Percentiles rank a stretch among this genome's conserved stretches.
Conservation (phyloP, 2,797 vertebrate species). For the Alfaro cultratus region DNA sequence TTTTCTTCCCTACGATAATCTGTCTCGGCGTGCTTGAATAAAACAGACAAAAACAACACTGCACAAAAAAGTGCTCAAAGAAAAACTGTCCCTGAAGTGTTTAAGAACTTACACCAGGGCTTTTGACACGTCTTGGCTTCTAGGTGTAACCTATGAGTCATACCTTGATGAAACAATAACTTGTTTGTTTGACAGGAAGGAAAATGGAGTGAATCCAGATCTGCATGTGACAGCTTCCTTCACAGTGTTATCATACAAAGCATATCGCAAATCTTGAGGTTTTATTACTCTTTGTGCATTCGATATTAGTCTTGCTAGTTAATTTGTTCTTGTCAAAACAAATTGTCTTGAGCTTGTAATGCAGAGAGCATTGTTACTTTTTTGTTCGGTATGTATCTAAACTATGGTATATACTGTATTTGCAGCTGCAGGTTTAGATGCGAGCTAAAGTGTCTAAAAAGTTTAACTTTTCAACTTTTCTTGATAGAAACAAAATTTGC, state of each 20-base stretch:
- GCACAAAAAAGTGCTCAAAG: constrained; percentile 16
- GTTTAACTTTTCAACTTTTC: neutral
- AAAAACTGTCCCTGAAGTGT: constrained; percentile 32
- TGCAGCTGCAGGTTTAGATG: neutral
- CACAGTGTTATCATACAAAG: constrained; percentile 15
- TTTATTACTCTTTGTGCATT: constrained; percentile 14
- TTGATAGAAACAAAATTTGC: constrained; percentile 6
- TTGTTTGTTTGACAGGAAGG: constrained; percentile 61
- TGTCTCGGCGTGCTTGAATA: constrained; percentile 2
- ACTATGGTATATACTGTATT: neutral
- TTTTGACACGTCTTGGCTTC: constrained; percentile 41
- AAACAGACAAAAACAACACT: constrained; percentile 11
- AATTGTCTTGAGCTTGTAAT: neutral
- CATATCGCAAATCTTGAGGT: constrained; percentile 3
- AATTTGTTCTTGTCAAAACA: constrained; percentile 10
- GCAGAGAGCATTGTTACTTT: constrained; percentile 8
- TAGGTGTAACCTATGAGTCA: constrained; percentile 63
- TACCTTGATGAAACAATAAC: constrained; percentile 59
- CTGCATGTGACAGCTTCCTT: constrained; percentile 17
- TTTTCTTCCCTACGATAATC: constrained; percentile 33
- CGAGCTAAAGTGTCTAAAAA: neutral
- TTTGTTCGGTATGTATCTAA: neutral
- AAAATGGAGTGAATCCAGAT: constrained; percentile 24
- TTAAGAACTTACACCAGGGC: constrained; percentile 17
- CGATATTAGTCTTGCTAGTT: neutral